phyloP scores from a whole-genome alignment of 2,113 vertebrate species.

The Gnathonemus longibarbis region DNA sequence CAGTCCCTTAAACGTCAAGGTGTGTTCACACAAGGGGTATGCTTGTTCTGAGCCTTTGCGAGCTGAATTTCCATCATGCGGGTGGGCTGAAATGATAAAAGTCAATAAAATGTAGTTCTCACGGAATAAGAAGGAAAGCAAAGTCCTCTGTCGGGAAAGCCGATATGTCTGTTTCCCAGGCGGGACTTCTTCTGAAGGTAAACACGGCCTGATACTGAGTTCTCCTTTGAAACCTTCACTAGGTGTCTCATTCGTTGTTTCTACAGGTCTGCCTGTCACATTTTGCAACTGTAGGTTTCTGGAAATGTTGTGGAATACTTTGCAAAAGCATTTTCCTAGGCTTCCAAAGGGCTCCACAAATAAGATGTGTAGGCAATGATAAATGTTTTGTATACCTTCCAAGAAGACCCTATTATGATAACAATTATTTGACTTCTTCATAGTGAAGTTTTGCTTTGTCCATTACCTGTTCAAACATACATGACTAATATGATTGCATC shows the following conservation, averaged over 20 bases:
- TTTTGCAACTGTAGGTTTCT: neutral
- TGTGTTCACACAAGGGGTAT: neutral
- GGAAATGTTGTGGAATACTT: neutral
- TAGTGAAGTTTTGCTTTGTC: neutral
- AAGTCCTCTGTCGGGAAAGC: neutral
- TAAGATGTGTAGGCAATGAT: neutral
- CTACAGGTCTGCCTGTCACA: neutral
- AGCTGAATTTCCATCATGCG: neutral
- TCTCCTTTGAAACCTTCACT: conserved; percentile 7
- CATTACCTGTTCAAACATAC: neutral
- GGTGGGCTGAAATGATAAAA: neutral
- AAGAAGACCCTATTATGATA: neutral
- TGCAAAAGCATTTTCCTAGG: neutral
- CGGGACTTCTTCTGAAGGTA: neutral
- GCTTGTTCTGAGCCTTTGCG: neutral
- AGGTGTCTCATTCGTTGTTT: neutral
- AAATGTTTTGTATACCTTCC: neutral
- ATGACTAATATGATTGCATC: neutral
- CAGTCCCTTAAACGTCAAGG: neutral
- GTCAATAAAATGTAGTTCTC: neutral
- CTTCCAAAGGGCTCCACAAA: neutral
- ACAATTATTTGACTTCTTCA: neutral
- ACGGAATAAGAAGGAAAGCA: neutral
- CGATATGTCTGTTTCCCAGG: neutral
- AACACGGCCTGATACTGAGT: neutral